These are phyloP conservation scores for Drosophila phalerata DNA, from an alignment of 2,888 invertebrate genomes.

Conservation along the genomic window DNA sequence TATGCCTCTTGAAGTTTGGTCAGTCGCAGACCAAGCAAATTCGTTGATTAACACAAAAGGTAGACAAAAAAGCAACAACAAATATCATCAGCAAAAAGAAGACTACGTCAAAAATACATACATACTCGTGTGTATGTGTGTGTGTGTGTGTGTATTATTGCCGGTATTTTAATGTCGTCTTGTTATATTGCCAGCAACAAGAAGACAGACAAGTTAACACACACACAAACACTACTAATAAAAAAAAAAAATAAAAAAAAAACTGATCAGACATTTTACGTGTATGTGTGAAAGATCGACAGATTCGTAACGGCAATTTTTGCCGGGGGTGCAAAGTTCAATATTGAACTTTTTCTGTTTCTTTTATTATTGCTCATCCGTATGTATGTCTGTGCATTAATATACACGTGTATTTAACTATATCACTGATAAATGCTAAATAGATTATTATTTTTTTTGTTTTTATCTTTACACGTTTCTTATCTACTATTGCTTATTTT, in stretches of 20 bases:
- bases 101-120: constrained; percentile 28
- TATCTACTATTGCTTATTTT: constrained; percentile 5
- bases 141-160: constrained; percentile 22
- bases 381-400: background rate
- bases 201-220: constrained; percentile 46
- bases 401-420: background rate
- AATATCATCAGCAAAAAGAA: constrained; percentile 12
- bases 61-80: constrained; percentile 12
- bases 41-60: constrained; percentile 49
- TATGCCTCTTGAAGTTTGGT: constrained; percentile 46
- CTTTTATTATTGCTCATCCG: constrained; percentile 1
- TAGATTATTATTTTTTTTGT: background rate
- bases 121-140: background rate
- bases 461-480: background rate
- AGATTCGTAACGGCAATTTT: constrained; percentile 44
- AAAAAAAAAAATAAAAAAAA: background rate
- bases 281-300: constrained; percentile 25
- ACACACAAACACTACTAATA: constrained; percentile 1
- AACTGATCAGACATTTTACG: constrained; percentile 19
- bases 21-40: constrained; percentile 32
- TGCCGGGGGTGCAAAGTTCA: constrained; percentile 44
- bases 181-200: constrained; percentile 28
- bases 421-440: constrained; percentile 14
- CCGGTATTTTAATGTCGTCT: constrained; percentile 41
- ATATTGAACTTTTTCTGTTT: background rate